Base-by-base conservation (phyloP, 2,113 vertebrate genomes). In the Laticauda colubrina region DNA sequence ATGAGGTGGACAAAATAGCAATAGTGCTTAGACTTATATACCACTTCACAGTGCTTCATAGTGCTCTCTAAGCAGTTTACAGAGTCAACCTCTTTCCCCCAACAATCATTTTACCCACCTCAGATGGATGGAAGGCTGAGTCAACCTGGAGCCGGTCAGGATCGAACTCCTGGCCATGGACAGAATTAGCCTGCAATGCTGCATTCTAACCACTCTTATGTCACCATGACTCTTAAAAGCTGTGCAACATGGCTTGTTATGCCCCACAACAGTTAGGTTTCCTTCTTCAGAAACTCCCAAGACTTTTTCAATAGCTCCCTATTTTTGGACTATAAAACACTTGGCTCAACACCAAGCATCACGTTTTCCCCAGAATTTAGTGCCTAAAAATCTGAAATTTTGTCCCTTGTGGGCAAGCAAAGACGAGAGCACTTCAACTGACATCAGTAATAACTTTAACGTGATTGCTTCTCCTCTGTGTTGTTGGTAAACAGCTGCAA, bases 341-440 rank as follows among this genome's bases (percentile, higher is more conserved):
- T 34, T 20, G 69, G 69, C n/a, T 81, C n/a, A 39, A 81, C 69
- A 21, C 18, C 69, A 81, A 20, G 2, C 2, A 7, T 39, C 18
- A 9, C 3, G 18, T 39, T 39, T 81, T 8, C 18, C 34, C 20
- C n/a, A 20, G 34, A 3, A 81, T 81, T 81, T 21, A 34, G 18
- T 20, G 18, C 34, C 34, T 39, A 21, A 39, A 20, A 7, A 20
- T 97, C 94, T 97, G 97, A 97, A 53, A 15, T 26, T 3, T 12
- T 18, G 26, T 97, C 8, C 14, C 51, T 18, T 5, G 21, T 21
- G 10, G 3, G 9, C 53, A 96, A 92, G 97, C 97, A 95, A 97
- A 97, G 97, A 95, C 96, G 95, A 97, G 97, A 97, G 96, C 97
- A 93, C n/a, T 96, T 93, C 94, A 8, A 88, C 81, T 34, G 18